Base-by-base conservation (phyloP, 1,140 invertebrate genomes). In the Drosophila neocordata region DNA sequence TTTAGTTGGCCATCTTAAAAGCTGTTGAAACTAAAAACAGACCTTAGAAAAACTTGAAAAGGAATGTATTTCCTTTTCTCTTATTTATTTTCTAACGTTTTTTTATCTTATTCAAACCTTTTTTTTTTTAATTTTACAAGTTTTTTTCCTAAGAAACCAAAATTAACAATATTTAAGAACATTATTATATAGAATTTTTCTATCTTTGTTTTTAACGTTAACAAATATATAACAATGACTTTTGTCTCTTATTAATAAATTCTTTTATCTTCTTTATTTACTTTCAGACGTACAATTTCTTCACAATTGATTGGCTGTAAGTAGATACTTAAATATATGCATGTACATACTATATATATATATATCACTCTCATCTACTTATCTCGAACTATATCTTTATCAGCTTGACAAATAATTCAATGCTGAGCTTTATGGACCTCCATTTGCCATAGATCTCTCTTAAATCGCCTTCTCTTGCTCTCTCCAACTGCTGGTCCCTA, bases 401-500 rank as follows among this genome's bases (percentile, higher is more conserved):
- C n/a, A 34, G 24, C 13, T 56, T 72, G 69, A 63, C 55, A 59
- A 41, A 56, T 37, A 37, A 65, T 73, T 48, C 41, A 18, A 48
- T 24, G 69, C 18, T 59, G 53, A 64, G 27, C 55, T 74, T 74
- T 68, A 74, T 74, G 44, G 70, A 31, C 52, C 37, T 12, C 18
- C 57, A 71, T 73, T 73, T 58, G 38, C 69, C 71, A 52, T n/a
- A n/a, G n/a, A 65, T 73, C 64, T 73, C 58, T 55, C 41, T 59
- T 18, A 12, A 37, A 37, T 41, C 22, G 64, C 64, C 35, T 44
- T 59, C 48, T 41, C 44, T 53, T 57, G 20, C 22, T 51, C 61
- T 48, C 51, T 20, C 34, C 6, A 27, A 38, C 65, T 56, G 53
- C 13, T 48, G 48, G 35, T 63, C 27, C 69, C 18, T 35, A 15